These are phyloP conservation scores for Dipodomys ordii DNA, from an alignment of 2,113 vertebrate species.

Conservation along the genomic window DNA sequence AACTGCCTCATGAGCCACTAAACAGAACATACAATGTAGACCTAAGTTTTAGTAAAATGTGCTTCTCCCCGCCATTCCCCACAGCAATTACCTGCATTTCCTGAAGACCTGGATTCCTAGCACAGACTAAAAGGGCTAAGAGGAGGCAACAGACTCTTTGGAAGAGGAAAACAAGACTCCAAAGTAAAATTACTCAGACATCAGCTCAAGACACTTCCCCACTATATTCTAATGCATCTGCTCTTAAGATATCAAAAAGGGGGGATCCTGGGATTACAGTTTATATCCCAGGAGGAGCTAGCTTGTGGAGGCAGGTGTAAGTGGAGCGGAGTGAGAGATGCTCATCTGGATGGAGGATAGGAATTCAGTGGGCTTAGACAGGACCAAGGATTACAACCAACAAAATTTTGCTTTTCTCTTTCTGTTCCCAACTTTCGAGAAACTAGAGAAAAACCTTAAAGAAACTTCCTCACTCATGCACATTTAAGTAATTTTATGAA, in stretches of 20 bases:
- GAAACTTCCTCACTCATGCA: background rate
- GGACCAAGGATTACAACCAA: background rate
- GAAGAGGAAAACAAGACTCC: background rate
- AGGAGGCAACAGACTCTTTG: background rate
- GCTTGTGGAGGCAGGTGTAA: accelerated
- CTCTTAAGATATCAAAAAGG: background rate
- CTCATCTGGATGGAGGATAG: background rate
- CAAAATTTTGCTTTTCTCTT: background rate
- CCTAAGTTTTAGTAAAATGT: background rate
- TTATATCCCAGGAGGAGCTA: background rate
- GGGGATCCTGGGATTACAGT: background rate
- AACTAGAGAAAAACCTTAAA: conserved; percentile 1
- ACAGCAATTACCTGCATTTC: background rate
- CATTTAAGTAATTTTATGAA: background rate
- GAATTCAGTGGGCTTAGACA: background rate
- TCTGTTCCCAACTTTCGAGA: background rate
- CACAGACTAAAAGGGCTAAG: background rate
- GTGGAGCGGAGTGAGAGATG: too few species aligned
- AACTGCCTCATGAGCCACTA: background rate
- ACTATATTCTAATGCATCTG: background rate
- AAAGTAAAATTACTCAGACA: background rate
- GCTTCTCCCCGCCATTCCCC: background rate
- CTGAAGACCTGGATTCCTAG: background rate
- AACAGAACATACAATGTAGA: background rate
- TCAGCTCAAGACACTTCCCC: background rate